Percentiles rank a stretch among this genome's conserved stretches.
These are phyloP conservation scores for Ceyx melanurus DNA, from an alignment of 2,113 vertebrate genomes.

Conservation along the genomic window DNA sequence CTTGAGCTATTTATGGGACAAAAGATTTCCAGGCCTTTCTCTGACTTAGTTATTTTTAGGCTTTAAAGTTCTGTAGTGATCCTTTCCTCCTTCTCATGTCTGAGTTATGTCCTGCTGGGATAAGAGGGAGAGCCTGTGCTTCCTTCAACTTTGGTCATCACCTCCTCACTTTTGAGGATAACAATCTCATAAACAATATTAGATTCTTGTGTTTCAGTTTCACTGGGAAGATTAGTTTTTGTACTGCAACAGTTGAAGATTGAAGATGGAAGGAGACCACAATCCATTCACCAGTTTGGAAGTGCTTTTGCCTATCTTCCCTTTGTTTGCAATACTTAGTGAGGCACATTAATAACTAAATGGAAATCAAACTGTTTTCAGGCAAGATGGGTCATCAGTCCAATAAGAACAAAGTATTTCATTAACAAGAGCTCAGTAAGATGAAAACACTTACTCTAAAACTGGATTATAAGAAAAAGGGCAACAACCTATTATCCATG, in stretches of 20 bases:
- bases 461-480: background rate
- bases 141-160: background rate
- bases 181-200: background rate
- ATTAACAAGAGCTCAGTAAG: background rate
- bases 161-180: background rate
- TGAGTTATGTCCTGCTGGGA: background rate
- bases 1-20: background rate
- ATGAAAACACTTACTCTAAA: background rate
- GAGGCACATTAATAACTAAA: background rate
- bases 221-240: background rate
- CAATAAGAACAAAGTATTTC: background rate
- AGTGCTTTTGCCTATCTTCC: background rate
- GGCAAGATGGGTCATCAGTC: background rate
- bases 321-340: background rate
- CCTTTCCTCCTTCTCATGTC: background rate
- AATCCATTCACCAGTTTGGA: background rate
- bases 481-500: background rate
- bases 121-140: background rate
- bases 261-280: background rate
- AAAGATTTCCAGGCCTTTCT: background rate
- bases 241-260: background rate
- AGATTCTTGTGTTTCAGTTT: background rate
- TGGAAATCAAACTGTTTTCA: background rate
- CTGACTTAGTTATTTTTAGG: background rate
- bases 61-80: background rate